Base-by-base conservation (phyloP, 2,797 vertebrate genomes). In the Acanthurus tractus region DNA sequence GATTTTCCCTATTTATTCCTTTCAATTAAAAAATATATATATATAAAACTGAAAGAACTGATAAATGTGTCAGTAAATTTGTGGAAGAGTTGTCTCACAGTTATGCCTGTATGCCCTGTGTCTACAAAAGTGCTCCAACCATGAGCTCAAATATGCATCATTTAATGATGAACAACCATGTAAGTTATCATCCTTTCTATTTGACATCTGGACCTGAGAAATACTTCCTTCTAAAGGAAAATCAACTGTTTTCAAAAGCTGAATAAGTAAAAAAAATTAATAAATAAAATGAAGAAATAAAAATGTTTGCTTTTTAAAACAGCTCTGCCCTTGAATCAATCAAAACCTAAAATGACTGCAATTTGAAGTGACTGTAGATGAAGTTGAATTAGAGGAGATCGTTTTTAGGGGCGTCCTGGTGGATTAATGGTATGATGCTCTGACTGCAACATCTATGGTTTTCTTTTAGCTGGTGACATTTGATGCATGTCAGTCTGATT, bases 201-300 rank as follows among this genome's bases (percentile, higher is more conserved):
- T 68, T 76, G 59, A 83, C 66, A 66, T 83, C 82, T 75, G 64
- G 64, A 84, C 85, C 87, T 88, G 86, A 92, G 82, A 85, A 85
- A 86, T 55, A 69, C 78, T 84, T 86, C 76, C 73, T 73, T 86
- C 79, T 72, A 63, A 76, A 80, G 69, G 71, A 86, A 89, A 89
- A 82, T 59, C 82, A 85, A 81, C 61, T 50, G 29, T 79, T 50
- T 55, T 66, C 76, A 76, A 81, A 83, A 82, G 63, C 45, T 68
- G 6, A 3, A 34, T 6, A 34, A 34, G 29, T 34, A 29, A 29
- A 29, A 29, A 29, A 34, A 6, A 34, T n/a, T n/a, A n/a, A n/a
- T n/a, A 34, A 34, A 34, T 7, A 34, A 34, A 34, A 76, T n/a
- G 17, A 61, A 82, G n/a, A 34, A 61, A 50, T 25, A 45, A 42